Base-by-base conservation (phyloP, 2,888 invertebrate genomes). In the Aspidiotus destructor region DNA sequence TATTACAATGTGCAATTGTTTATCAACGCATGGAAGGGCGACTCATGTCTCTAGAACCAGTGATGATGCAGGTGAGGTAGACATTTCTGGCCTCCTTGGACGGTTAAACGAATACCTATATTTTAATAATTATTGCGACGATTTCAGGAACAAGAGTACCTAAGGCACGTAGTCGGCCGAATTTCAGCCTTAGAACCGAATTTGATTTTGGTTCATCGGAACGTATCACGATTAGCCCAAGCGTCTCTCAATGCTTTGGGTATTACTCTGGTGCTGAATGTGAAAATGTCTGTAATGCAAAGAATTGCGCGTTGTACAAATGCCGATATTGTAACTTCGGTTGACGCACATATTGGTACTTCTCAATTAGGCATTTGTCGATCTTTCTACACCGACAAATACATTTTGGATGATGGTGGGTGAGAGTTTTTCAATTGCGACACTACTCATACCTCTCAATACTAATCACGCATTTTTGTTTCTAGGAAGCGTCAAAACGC, bases 11-110 rank as follows among this genome's bases (percentile, higher is more conserved):
- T 70, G 88, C 95, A 3, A 88, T 99, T 65, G 93, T 94, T 71
- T 99, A 97, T 77, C 96, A 98, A 77, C 81, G 95, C 69, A 89
- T 92, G 1, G 94, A 96, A 76, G 94, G 94, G 13, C 90, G 94
- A 76, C 83, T 97, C 71, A 87, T 95, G 62, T 93, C 95, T 2
- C 80, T 99, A 68, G 97, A 98, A 75, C 96, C 97, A 0, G 88
- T 98, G 40, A 82, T 97, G 74, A 81, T 95, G 80, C 97, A 97
- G 82, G 91, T 89, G 73, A 72, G 60, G 57, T 41, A 40, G 28
- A 28, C 28, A 1, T 3, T 28, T 28, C 28, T 28, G 1, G 28
- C 1, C 1, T 28, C 28, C 28, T 28, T 28, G 5, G 5, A 28
- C 28, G 5, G 28, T 28, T 28, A 5, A 28, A 28, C 28, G 28